Evolutionary conservation across 2,888 invertebrate species (phyloP), one percentile per base, ranked within the genome.

Genomic region (Harpagoxenus sublaevis): DNA sequence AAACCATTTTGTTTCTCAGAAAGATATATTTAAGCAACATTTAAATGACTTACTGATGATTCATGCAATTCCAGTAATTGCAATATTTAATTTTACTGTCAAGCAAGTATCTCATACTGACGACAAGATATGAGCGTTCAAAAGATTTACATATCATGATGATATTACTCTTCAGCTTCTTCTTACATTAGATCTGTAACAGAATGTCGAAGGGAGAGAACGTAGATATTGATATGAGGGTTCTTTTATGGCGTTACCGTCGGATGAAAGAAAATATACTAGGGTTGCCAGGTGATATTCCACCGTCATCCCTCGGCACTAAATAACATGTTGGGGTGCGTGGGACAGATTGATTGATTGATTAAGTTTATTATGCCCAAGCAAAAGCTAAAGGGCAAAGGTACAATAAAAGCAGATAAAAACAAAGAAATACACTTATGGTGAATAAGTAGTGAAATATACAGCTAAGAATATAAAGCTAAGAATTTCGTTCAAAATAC

Each of bases 241-340:
- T n/a, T 10, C 12, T 31, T 79, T 75, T 48, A 23, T 15, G 18
- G 48, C 45, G 39, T 82, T 82, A 55, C 23, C 18, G 48, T 77
- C 23, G 31, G 5, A 35, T 23, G 48, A 42, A 28, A 81, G 28
- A 35, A 82, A 75, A 87, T 84, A 73, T 74, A 79, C 9, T 71
- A 71, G 66, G 84, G 66, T 82, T 71, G 53, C 35, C 74, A 70
- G 68, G 66, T 86, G 63, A 71, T 83, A 79, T 81, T 73, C 63
- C 10, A 39, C 6, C 45, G 23, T 57, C 70, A 84, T 77, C 63
- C 66, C 77, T 66, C 48, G 48, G 42, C 53, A 81, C 60, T 79
- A 83, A 86, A 84, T 85, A 66, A 85, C 81, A 85, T 63, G 57
- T 65, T 60, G 83, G 10, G 55, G 15, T 66, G 75, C 77, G 77